Evolutionary conservation across 2,113 vertebrate species (phyloP).

Genomic region (Polypterus senegalus): DNA sequence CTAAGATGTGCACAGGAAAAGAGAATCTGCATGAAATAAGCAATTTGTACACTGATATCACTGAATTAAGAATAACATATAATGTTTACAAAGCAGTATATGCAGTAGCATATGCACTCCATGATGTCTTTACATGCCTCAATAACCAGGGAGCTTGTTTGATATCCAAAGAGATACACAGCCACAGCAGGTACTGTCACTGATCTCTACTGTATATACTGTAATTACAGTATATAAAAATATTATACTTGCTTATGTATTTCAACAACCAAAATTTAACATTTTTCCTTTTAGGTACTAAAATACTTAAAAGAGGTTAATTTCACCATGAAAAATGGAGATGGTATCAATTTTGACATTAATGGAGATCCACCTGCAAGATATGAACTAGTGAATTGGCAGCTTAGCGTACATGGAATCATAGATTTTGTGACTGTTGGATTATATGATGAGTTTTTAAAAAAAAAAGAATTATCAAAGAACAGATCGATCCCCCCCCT

Average conservation of each 20-base stretch:
- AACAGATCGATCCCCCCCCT: too few species aligned
- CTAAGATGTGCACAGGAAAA: not conserved
- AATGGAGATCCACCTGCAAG: not conserved
- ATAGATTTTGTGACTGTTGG: conserved; percentile 1
- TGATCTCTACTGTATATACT: too few species aligned
- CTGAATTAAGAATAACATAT: conserved; percentile 5
- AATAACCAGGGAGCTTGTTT: not conserved
- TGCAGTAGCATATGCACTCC: conserved; percentile 5
- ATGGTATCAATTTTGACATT: not conserved
- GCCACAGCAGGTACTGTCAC: too few species aligned
- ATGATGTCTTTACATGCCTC: not conserved
- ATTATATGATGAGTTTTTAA: conserved; percentile 6
- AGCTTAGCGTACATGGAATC: not conserved
- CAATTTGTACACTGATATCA: not conserved
- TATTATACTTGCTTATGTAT: too few species aligned
- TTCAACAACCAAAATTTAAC: too few species aligned
- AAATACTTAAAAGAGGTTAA: conserved; percentile 7
- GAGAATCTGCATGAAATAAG: not conserved
- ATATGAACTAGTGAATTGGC: not conserved
- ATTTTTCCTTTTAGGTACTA: not conserved
- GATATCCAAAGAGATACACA: too few species aligned
- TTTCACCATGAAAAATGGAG: conserved; percentile 7
- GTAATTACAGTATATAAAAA: too few species aligned
- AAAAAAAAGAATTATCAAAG: too few species aligned
- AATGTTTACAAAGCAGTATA: conserved; percentile 2